Conservation (phyloP, 2,113 vertebrate species). For the Amphiprion ocellaris region DNA sequence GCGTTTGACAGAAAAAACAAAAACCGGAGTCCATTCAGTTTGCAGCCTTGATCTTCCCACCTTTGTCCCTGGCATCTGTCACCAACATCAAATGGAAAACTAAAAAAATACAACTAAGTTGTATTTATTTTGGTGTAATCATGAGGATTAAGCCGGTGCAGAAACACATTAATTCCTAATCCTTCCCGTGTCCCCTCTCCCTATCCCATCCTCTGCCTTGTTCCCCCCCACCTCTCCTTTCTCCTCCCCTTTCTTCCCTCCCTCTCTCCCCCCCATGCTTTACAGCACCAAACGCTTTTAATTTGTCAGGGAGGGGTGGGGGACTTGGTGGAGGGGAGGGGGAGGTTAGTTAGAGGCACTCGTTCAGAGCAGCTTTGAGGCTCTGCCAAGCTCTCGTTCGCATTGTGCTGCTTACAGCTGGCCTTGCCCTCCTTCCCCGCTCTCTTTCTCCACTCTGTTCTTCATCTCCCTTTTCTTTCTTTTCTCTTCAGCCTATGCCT, state of each 20-base stretch:
- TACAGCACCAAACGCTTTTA: conserved; percentile 88
- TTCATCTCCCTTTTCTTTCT: conserved; percentile 54
- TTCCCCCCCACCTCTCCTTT: conserved; percentile 66
- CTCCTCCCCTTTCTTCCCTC: conserved; percentile 52
- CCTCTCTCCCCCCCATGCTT: conserved; percentile 76
- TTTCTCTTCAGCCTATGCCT: conserved; percentile 13
- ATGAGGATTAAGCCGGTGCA: conserved; percentile 90
- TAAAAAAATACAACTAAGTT: conserved; percentile 81
- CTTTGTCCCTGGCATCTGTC: conserved; percentile 57
- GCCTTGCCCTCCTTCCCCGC: conserved; percentile 82
- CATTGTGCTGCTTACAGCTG: conserved; percentile 91
- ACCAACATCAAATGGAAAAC: conserved; percentile 48
- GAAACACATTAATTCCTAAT: conserved; percentile 92
- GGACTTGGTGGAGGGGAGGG: conserved; percentile 59
- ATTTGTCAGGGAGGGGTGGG: conserved; percentile 84
- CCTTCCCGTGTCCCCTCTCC: conserved; percentile 77
- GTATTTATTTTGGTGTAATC: conserved; percentile 93
- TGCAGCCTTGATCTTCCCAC: conserved; percentile 21
- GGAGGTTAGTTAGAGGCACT: conserved; percentile 86
- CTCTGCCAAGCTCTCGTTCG: conserved; percentile 88
- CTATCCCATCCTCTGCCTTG: conserved; percentile 76
- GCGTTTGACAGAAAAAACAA: conserved; percentile 15
- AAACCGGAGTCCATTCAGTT: conserved; percentile 19
- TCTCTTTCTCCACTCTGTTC: conserved; percentile 68
- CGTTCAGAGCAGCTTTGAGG: conserved; percentile 90